Percentiles rank a stretch among this genome's conserved stretches.
Conservation (phyloP, 2,113 vertebrate species). For the Chionomys nivalis region DNA sequence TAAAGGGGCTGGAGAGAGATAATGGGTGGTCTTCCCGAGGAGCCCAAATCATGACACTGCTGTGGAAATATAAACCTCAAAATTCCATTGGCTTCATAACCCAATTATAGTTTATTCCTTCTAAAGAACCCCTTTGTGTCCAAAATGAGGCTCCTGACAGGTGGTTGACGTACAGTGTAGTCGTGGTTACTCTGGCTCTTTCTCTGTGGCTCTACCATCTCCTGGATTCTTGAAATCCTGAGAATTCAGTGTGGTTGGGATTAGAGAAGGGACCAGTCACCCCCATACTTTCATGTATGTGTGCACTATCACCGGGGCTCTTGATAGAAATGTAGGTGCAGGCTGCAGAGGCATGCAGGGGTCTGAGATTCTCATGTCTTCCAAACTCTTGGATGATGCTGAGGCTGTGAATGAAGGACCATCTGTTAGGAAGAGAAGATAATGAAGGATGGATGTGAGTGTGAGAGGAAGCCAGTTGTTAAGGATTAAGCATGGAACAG, state of each 20-base stretch:
- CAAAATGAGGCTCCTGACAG: background rate
- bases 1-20: background rate
- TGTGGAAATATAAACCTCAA: background rate
- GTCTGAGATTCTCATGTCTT: background rate
- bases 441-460: background rate
- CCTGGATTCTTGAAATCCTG: background rate
- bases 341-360: background rate
- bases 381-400: background rate
- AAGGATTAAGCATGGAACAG: background rate
- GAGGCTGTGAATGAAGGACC: background rate
- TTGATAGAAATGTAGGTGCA: background rate
- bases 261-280: background rate
- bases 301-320: background rate
- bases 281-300: background rate
- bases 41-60: background rate
- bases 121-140: background rate
- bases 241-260: background rate
- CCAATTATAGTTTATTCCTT: conserved; percentile 4
- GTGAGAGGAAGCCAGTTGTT: background rate
- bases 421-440: background rate
- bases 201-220: background rate
- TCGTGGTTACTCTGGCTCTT: background rate
- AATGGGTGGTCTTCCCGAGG: background rate
- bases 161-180: background rate
- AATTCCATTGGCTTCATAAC: background rate